Evolutionary conservation across 2,888 invertebrate species (phyloP).

Genomic region (Caenorhabditis macrosperma): DNA sequence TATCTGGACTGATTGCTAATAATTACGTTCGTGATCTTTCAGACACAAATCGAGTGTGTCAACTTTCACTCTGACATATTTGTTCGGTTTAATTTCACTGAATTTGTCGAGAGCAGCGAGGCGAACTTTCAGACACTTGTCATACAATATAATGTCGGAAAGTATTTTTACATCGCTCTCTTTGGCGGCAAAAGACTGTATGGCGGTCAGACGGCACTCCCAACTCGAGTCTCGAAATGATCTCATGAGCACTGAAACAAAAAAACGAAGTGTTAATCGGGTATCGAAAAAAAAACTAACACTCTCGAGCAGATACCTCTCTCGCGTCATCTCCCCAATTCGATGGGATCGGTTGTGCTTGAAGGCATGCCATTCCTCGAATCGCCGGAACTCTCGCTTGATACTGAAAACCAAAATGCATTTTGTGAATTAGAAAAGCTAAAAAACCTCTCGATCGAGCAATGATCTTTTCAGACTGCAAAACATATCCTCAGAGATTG

Average conservation of each 20-base stretch:
- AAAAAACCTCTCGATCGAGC: conserved; percentile 10
- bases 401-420: neutral
- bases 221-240: conserved; percentile 29
- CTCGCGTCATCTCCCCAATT: conserved; percentile 10
- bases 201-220: conserved; percentile 44
- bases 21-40: conserved; percentile 47
- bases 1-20: neutral
- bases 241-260: conserved; percentile 44
- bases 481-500: conserved; percentile 1
- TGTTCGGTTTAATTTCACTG: neutral
- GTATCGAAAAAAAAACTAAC: conserved; percentile 17
- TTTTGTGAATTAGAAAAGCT: too few species aligned
- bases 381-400: conserved; percentile 31
- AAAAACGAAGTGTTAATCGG: too few species aligned
- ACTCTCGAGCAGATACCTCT: conserved; percentile 1
- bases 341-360: conserved; percentile 8
- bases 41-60: conserved; percentile 20
- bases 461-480: neutral
- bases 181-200: neutral
- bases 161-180: neutral
- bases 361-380: conserved; percentile 26
- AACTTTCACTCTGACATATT: conserved; percentile 6
- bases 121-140: conserved; percentile 22
- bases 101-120: conserved; percentile 21
- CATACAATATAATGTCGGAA: conserved; percentile 13